A percentile compares a stretch with the other conserved stretches of the same genome.
Conservation (phyloP, 1,140 invertebrate species). For the Heliconius himera region DNA sequence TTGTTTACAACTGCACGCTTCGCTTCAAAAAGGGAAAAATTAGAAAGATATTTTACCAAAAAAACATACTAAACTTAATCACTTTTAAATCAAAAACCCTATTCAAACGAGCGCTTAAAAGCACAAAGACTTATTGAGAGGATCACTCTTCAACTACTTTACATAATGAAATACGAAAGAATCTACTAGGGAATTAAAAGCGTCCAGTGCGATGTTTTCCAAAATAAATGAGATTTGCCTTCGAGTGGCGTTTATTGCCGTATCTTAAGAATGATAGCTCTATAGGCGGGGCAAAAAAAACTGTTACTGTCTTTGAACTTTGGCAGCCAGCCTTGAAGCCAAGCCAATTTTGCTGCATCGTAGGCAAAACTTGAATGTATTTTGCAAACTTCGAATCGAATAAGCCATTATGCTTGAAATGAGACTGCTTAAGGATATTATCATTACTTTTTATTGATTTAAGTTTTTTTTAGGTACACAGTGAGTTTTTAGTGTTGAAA, state of each 20-base stretch:
- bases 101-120: slow-evolving; percentile 41
- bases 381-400: slow-evolving; percentile 51
- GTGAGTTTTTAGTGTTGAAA: too few species aligned
- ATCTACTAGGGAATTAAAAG: slow-evolving; percentile 61
- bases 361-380: slow-evolving; percentile 60
- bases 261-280: slow-evolving; percentile 76
- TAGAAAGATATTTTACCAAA: background rate
- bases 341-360: slow-evolving; percentile 68
- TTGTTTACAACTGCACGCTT: slow-evolving; percentile 18
- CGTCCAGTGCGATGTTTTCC: slow-evolving; percentile 61
- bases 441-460: slow-evolving; percentile 35
- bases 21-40: too few species aligned
- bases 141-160: slow-evolving; percentile 44
- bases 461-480: background rate
- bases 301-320: slow-evolving; percentile 74
- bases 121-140: slow-evolving; percentile 46
- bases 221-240: slow-evolving; percentile 72
- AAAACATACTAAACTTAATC: background rate
- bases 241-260: slow-evolving; percentile 76
- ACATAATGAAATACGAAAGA: slow-evolving; percentile 61
- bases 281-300: slow-evolving; percentile 68
- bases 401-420: slow-evolving; percentile 39
- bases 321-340: slow-evolving; percentile 69
- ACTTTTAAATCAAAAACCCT: background rate
- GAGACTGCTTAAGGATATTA: slow-evolving; percentile 39